Percentiles rank a stretch among this genome's conserved stretches.
Conservation (phyloP, 1,140 invertebrate species). For the Ceratina japonica region DNA sequence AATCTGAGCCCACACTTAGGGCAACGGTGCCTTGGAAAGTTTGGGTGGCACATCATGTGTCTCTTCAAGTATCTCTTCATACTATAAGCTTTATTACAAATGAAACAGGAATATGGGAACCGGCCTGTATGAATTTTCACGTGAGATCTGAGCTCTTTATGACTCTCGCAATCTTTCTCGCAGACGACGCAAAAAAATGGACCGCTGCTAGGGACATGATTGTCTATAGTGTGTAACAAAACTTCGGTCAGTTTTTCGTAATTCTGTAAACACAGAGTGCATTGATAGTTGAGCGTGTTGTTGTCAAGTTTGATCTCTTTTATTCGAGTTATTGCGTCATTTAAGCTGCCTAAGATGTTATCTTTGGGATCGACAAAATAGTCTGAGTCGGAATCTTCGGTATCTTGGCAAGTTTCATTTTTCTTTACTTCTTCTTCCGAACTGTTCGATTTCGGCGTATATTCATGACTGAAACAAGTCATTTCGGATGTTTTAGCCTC, state of each 20-base stretch:
- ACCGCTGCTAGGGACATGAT: constrained; percentile 71
- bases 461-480: not conserved
- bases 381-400: constrained; percentile 57
- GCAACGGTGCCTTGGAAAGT: constrained; percentile 79
- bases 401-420: not conserved
- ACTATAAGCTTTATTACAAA: constrained; percentile 80
- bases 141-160: constrained; percentile 68
- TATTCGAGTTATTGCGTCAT: constrained; percentile 74
- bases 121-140: constrained; percentile 81
- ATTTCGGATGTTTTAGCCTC: too few relatives aligned
- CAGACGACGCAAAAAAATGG: constrained; percentile 77
- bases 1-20: constrained; percentile 73
- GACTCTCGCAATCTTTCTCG: constrained; percentile 75
- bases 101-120: constrained; percentile 82
- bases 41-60: constrained; percentile 81
- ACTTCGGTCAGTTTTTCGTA: constrained; percentile 67
- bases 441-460: not conserved
- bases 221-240: constrained; percentile 72
- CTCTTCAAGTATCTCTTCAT: constrained; percentile 81
- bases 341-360: constrained; percentile 72
- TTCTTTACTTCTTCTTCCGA: not conserved
- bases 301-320: constrained; percentile 71
- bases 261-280: constrained; percentile 73
- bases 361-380: constrained; percentile 58
- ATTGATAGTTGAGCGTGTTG: constrained; percentile 71